Evolutionary conservation across 2,797 vertebrate genomes (phyloP).

Genomic region (Eulemur rubriventer): DNA sequence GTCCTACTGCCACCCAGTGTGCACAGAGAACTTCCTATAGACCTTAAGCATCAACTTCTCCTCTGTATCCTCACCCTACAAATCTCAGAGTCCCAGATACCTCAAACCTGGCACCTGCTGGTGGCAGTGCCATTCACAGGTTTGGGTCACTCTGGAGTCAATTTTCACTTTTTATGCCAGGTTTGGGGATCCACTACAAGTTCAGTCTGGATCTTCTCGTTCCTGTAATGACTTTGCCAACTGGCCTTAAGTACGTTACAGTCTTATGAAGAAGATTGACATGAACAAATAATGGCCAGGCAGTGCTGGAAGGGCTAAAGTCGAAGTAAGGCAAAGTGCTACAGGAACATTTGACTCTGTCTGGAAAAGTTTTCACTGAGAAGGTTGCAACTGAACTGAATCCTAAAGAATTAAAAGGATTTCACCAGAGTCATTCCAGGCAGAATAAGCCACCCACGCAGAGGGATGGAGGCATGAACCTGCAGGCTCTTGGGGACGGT

Average conservation of each 20-base stretch:
- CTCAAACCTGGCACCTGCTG: neutral
- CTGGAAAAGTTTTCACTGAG: neutral
- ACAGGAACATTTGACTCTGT: neutral
- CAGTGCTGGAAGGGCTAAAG: neutral
- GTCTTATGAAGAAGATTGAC: neutral
- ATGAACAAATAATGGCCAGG: neutral
- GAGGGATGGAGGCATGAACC: neutral
- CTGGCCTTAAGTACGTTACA: neutral
- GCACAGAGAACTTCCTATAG: neutral
- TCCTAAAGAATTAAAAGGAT: neutral
- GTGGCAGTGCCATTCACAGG: fast-evolving
- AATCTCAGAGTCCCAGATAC: neutral
- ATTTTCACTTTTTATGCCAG: neutral
- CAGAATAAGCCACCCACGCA: neutral
- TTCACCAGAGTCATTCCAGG: neutral
- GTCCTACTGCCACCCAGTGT: fast-evolving
- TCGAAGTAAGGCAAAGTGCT: neutral
- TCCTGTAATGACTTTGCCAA: neutral
- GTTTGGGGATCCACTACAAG: neutral
- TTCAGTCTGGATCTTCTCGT: neutral
- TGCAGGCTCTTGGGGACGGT: neutral
- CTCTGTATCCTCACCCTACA: neutral
- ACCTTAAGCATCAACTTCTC: neutral
- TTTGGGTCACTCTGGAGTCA: neutral
- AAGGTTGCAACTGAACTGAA: neutral